These are phyloP conservation scores for Nesogale talazaci DNA, from an alignment of 2,113 vertebrate species.

Conservation along the genomic window DNA sequence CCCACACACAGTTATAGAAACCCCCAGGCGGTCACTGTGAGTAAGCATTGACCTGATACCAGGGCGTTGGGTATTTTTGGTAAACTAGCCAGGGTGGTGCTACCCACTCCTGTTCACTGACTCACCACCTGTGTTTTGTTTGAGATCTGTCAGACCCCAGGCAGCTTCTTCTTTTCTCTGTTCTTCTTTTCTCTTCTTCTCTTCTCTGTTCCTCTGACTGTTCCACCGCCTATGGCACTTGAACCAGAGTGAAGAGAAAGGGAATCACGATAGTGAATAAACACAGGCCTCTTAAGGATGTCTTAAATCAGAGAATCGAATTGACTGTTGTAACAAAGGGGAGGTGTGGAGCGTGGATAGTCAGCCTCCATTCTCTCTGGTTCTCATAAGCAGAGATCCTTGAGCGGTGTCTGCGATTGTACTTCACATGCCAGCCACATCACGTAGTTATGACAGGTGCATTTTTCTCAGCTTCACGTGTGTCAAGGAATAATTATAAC, in stretches of 20 bases:
- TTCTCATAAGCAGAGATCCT: background rate
- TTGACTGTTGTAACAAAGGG: background rate
- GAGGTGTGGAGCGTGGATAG: background rate
- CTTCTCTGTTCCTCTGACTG: background rate
- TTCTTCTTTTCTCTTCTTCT: background rate
- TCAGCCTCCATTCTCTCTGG: background rate
- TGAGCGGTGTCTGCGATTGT: background rate
- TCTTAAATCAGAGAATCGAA: background rate
- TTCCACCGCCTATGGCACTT: background rate
- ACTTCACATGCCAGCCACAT: background rate
- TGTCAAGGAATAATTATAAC: conserved; percentile 10
- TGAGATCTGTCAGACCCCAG: background rate
- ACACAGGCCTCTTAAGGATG: background rate
- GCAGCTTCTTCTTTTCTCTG: background rate
- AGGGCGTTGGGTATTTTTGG: no score
- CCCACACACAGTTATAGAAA: no score
- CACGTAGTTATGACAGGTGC: background rate
- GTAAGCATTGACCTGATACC: no score
- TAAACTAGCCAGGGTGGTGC: no score
- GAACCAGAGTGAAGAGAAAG: background rate
- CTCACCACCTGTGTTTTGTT: background rate
- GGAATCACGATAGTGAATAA: background rate
- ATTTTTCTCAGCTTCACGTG: background rate
- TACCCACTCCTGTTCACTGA: background rate
- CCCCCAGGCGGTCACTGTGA: no score